These are phyloP conservation scores for Elegia similella DNA, from an alignment of 2,888 invertebrate genomes.

Conservation along the genomic window DNA sequence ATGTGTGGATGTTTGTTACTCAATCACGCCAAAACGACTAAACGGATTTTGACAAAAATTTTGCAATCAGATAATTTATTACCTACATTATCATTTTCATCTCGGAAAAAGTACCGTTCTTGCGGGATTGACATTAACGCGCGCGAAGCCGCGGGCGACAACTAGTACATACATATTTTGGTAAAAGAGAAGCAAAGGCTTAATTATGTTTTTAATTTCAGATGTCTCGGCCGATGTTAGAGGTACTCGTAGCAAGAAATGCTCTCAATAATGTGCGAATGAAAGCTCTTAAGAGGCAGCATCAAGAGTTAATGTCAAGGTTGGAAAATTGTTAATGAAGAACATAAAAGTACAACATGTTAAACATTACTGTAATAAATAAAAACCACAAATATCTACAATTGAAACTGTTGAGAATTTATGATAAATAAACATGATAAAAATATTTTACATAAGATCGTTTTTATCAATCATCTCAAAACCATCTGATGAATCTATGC, in stretches of 20 bases:
- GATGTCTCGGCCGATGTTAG: constrained; percentile 77
- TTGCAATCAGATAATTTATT: too few relatives aligned
- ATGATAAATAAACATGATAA: constrained; percentile 8
- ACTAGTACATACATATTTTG: too few relatives aligned
- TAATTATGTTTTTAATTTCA: constrained; percentile 35
- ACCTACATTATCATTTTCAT: too few relatives aligned
- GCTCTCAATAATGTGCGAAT: constrained; percentile 61
- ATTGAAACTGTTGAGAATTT: not conserved
- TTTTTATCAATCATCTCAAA: constrained; percentile 74
- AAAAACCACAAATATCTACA: constrained; percentile 14
- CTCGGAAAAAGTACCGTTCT: too few relatives aligned
- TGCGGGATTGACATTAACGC: too few relatives aligned
- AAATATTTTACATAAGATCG: constrained; percentile 51
- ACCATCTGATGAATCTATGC: constrained; percentile 72
- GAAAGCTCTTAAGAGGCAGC: constrained; percentile 69
- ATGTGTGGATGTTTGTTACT: too few relatives aligned
- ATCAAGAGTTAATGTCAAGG: constrained; percentile 69
- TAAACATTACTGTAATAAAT: constrained; percentile 15
- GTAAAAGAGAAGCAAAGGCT: too few relatives aligned
- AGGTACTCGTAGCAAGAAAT: constrained; percentile 72
- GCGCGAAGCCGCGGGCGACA: too few relatives aligned
- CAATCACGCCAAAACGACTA: too few relatives aligned
- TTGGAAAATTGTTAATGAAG: constrained; percentile 40
- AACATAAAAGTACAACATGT: not conserved
- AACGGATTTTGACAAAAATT: too few relatives aligned